Evolutionary conservation across 2,888 invertebrate species (phyloP), one percentile per base, ranked within the genome.

Genomic region (Andrena bucephala): DNA sequence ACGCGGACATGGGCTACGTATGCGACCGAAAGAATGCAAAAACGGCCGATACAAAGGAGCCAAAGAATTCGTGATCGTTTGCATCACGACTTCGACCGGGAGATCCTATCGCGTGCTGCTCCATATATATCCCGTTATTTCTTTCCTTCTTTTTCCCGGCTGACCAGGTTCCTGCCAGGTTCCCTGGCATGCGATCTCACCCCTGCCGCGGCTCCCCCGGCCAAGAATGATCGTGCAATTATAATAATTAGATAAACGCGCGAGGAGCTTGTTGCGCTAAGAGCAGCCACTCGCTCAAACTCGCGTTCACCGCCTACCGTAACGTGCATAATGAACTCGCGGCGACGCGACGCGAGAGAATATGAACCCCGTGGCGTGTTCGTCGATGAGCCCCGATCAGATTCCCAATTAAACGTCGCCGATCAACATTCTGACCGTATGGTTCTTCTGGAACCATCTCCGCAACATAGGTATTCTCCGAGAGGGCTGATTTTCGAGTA

Each of bases 201-300:
- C 87, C 77, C 80, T 79, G 72, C 66, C 77, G 78, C 71, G 59
- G 71, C 71, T 82, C 73, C 66, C 66, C 85, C 85, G 82, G 68
- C 42, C 81, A 79, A 87, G 89, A 92, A 93, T 92, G 93, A 94
- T 93, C 91, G 89, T 78, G 91, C 91, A 93, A 93, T 94, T 93
- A 93, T 91, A 92, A 91, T 94, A 93, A 94, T 93, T 93, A 92
- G 90, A 93, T 93, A 92, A 94, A 90, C 90, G 91, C 88, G 87
- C 84, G 86, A 88, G 83, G 81, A 79, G 82, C 82, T 84, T 87
- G 89, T 91, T 86, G 83, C 85, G 85, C 81, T 85, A 85, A 82
- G 76, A 80, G 73, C 77, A 69, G 85, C 77, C 82, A 89, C 87
- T 83, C 85, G 86, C 69, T 82, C 84, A 79, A 84, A 57, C 57